Conservation (phyloP, 2,113 vertebrate species). For the Lates calcarifer region DNA sequence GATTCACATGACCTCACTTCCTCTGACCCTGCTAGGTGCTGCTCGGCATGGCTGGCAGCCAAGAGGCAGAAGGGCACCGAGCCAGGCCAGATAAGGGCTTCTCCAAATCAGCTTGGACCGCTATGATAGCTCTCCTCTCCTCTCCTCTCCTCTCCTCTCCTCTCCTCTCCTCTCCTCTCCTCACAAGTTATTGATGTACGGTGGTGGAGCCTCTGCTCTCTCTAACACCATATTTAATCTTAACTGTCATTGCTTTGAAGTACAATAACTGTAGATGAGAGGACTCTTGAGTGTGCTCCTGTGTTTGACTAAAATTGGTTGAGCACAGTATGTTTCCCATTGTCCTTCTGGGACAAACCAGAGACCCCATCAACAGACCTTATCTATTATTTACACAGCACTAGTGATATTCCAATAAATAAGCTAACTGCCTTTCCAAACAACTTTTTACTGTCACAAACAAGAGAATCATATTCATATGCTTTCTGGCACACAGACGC, state of each 20-base stretch:
- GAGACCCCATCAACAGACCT: constrained; percentile 52
- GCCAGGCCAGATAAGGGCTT: constrained; percentile 68
- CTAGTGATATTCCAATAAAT: constrained; percentile 63
- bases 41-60: constrained; percentile 58
- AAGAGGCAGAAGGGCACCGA: constrained; percentile 54
- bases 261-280: constrained; percentile 64
- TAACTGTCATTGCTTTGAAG: constrained; percentile 72
- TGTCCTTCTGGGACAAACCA: constrained; percentile 52
- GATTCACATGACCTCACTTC: constrained; percentile 81
- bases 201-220: constrained; percentile 21
- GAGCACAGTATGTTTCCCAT: too few species aligned
- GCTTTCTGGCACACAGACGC: constrained; percentile 30
- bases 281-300: constrained; percentile 57
- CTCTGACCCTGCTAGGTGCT: constrained; percentile 69
- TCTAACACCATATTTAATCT: constrained; percentile 61
- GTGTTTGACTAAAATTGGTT: too few species aligned
- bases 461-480: constrained; percentile 45
- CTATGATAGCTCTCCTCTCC: constrained; percentile 40
- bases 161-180: constrained; percentile 25
- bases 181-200: constrained; percentile 25
- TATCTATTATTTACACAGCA: constrained; percentile 72
- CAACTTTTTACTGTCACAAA: constrained; percentile 58
- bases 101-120: constrained; percentile 61
- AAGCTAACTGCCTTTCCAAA: constrained; percentile 57
- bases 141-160: constrained; percentile 7